A percentile compares a stretch with the other conserved stretches of the same genome.
Evolutionary conservation across 1,140 invertebrate genomes (phyloP).

Genomic region (Vollenhovia emeryi): DNA sequence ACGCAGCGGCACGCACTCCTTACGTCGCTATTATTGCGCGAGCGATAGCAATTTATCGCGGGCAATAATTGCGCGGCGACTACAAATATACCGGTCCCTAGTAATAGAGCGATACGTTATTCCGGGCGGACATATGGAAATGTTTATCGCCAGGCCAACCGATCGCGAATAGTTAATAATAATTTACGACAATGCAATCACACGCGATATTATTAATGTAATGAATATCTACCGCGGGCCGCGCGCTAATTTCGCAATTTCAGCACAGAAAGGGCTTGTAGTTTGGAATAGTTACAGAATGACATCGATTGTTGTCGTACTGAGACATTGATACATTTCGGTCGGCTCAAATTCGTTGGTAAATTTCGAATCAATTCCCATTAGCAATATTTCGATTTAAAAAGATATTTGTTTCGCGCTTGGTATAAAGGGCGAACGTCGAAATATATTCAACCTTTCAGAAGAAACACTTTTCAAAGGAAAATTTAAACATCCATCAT

Average conservation of each 20-base stretch:
- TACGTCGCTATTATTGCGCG: constrained; percentile 45
- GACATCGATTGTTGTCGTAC: constrained; percentile 20
- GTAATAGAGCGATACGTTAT: constrained; percentile 58
- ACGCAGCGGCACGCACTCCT: constrained; percentile 42
- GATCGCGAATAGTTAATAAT: constrained; percentile 58
- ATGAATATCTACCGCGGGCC: constrained; percentile 47
- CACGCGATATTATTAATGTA: constrained; percentile 58
- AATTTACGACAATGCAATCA: constrained; percentile 58
- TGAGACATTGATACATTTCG: constrained; percentile 23
- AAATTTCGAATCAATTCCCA: constrained; percentile 29
- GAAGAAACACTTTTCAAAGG: background rate
- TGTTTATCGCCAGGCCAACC: constrained; percentile 38
- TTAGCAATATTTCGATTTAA: background rate
- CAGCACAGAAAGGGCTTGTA: constrained; percentile 16
- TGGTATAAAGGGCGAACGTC: background rate
- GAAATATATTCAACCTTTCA: background rate
- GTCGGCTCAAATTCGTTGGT: constrained; percentile 1
- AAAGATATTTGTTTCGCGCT: background rate
- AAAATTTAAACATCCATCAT: background rate
- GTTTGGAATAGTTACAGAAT: constrained; percentile 47
- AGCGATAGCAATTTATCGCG: constrained; percentile 46
- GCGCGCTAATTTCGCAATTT: constrained; percentile 56
- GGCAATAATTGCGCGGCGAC: constrained; percentile 43
- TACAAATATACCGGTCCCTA: constrained; percentile 50
- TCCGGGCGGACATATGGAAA: constrained; percentile 50